A percentile compares a stretch with the other conserved stretches of the same genome.
Evolutionary conservation across 2,797 vertebrate genomes (phyloP).

Genomic region (Pantherophis vulpinus): DNA sequence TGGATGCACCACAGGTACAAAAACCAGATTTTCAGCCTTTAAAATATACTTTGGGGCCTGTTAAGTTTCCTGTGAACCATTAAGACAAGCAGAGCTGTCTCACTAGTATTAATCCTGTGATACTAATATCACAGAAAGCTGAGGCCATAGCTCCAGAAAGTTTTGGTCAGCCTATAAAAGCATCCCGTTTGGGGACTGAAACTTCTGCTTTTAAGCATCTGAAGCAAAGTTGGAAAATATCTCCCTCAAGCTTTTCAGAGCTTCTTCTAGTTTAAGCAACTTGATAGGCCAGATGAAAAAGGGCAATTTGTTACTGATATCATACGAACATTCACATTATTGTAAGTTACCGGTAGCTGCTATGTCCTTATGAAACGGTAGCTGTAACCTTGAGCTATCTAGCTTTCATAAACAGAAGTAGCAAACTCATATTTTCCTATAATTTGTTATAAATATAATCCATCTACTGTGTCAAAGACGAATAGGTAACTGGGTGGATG

Average conservation of each 20-base stretch:
- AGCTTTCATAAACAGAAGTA: not conserved
- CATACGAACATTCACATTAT: not conserved
- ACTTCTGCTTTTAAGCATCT: not conserved
- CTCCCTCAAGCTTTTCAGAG: not conserved
- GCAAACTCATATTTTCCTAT: constrained; percentile 13
- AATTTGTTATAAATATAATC: constrained; percentile 17
- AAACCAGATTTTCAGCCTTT: not conserved
- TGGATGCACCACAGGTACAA: not conserved
- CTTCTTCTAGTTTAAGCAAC: not conserved
- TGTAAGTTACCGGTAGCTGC: not conserved
- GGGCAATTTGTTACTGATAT: not conserved
- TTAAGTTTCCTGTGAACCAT: not conserved
- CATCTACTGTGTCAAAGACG: not conserved
- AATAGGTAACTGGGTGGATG: not conserved
- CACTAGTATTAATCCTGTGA: not conserved
- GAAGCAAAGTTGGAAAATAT: not conserved
- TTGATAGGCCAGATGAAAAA: not conserved
- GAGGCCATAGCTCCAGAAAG: not conserved
- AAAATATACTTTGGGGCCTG: not conserved
- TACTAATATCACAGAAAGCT: not conserved
- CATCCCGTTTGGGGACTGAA: not conserved
- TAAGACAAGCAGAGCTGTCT: not conserved
- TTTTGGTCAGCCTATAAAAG: not conserved
- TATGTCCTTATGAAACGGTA: not conserved
- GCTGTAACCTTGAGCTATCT: not conserved